Conservation (phyloP, 2,797 vertebrate species). For the Sebastes kiyomatsui region DNA sequence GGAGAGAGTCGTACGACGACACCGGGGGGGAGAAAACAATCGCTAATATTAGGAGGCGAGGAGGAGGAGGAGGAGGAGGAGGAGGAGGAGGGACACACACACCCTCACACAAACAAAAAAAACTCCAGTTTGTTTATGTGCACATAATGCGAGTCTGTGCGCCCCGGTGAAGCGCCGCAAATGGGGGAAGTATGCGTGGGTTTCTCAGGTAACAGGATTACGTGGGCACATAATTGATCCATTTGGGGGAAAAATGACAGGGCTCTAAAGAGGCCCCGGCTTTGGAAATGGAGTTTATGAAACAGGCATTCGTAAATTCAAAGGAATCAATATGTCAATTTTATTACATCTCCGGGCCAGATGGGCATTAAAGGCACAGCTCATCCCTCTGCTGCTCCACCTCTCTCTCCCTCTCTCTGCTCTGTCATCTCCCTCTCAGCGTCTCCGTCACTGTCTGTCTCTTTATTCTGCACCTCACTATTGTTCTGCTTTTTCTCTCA, state of each 20-base stretch:
- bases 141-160: slow-evolving; percentile 93
- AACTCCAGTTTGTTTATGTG: slow-evolving; percentile 92
- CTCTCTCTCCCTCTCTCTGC: slow-evolving; percentile 51
- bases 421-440: slow-evolving; percentile 42
- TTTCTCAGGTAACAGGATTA: slow-evolving; percentile 99
- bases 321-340: slow-evolving; percentile 99
- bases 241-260: slow-evolving; percentile 98
- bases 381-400: slow-evolving; percentile 66
- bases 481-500: neutral
- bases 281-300: slow-evolving; percentile 99
- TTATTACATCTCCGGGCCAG: slow-evolving; percentile 98
- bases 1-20: slow-evolving; percentile 83
- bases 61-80: neutral
- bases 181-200: slow-evolving; percentile 98
- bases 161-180: slow-evolving; percentile 90
- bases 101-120: slow-evolving; percentile 25
- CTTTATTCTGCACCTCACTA: slow-evolving; percentile 1
- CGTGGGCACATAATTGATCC: slow-evolving; percentile 99
- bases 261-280: slow-evolving; percentile 94
- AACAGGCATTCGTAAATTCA: slow-evolving; percentile 99
- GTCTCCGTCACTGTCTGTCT: slow-evolving; percentile 46
- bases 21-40: slow-evolving; percentile 84
- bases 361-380: slow-evolving; percentile 96
- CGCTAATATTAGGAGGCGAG: slow-evolving; percentile 85
- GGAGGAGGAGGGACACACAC: neutral